A percentile compares a stretch with the other conserved stretches of the same genome.
Conservation (phyloP, 2,888 invertebrate genomes). For the Sturmia bella region DNA sequence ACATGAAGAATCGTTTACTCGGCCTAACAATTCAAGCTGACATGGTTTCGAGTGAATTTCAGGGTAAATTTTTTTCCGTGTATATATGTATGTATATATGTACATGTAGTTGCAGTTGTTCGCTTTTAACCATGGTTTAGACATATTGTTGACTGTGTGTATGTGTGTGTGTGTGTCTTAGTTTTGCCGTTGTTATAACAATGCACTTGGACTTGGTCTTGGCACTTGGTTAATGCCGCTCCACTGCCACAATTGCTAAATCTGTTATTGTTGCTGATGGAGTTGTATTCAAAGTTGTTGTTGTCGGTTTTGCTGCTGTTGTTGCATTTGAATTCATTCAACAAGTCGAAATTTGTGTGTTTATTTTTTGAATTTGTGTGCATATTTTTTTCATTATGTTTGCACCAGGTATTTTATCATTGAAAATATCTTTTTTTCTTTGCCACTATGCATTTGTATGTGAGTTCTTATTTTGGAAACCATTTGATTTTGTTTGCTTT, state of each 20-base stretch:
- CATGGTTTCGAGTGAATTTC: no score
- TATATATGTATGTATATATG: constrained; percentile 2
- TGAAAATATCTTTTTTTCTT: constrained; percentile 24
- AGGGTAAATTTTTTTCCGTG: no score
- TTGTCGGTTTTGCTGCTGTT: constrained; percentile 18
- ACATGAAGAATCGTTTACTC: no score
- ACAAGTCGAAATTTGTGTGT: constrained; percentile 54
- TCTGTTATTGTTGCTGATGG: constrained; percentile 42
- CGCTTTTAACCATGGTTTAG: constrained; percentile 44
- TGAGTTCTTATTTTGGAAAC: constrained; percentile 28
- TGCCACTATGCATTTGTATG: background rate
- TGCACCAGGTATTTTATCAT: constrained; percentile 63
- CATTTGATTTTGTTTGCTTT: constrained; percentile 60
- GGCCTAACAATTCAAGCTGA: no score
- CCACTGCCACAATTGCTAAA: constrained; percentile 62
- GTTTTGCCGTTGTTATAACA: constrained; percentile 55
- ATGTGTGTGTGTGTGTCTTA: constrained; percentile 31
- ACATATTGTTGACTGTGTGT: constrained; percentile 18
- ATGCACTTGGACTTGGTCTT: constrained; percentile 75
- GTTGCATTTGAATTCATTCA: constrained; percentile 64
- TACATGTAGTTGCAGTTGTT: constrained; percentile 31
- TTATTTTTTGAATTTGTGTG: constrained; percentile 23
- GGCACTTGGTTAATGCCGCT: constrained; percentile 74
- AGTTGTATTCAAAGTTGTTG: constrained; percentile 35
- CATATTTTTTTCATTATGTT: background rate